phyloP scores from a whole-genome alignment of 2,888 invertebrate genomes.

The Eumerus sabulonum region DNA sequence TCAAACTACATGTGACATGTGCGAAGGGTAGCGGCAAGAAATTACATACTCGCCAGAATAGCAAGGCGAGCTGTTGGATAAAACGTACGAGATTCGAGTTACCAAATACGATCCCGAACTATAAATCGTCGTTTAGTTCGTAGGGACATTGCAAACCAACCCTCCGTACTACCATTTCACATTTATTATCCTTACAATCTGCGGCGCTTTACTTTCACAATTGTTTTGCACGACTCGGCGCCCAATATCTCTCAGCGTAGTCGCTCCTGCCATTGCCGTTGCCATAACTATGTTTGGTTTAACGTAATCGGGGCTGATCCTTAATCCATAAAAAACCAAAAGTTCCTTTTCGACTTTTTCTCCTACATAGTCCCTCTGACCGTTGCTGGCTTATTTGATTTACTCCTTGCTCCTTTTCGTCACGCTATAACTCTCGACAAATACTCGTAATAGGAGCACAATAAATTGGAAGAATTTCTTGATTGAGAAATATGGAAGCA shows the following conservation, averaged over 20 bases:
- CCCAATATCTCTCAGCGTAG: conserved; percentile 4
- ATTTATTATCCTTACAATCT: conserved; percentile 4
- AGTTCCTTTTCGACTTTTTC: conserved; percentile 16
- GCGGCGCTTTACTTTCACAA: conserved; percentile 26
- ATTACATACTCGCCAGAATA: too few species aligned
- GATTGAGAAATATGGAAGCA: conserved; percentile 53
- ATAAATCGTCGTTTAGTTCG: conserved; percentile 41
- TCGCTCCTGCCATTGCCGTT: too few species aligned
- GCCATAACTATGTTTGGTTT: neutral
- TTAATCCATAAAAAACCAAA: conserved; percentile 39
- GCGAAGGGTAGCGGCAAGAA: too few species aligned
- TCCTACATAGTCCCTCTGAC: conserved; percentile 10
- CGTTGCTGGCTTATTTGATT: conserved; percentile 25
- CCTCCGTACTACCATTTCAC: neutral
- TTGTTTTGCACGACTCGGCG: conserved; percentile 18
- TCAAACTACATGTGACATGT: too few species aligned
- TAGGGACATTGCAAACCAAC: conserved; percentile 10
- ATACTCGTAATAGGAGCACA: conserved; percentile 43
- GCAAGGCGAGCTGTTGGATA: conserved; percentile 18
- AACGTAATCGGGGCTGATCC: neutral
- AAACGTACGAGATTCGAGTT: conserved; percentile 32
- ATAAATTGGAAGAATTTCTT: conserved; percentile 47
- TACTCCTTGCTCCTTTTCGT: conserved; percentile 8
- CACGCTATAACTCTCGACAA: conserved; percentile 23
- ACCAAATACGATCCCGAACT: conserved; percentile 31